A percentile compares a stretch with the other conserved stretches of the same genome.
These are phyloP conservation scores for Drosophila macrospina DNA, from an alignment of 2,888 invertebrate species.

Conservation along the genomic window DNA sequence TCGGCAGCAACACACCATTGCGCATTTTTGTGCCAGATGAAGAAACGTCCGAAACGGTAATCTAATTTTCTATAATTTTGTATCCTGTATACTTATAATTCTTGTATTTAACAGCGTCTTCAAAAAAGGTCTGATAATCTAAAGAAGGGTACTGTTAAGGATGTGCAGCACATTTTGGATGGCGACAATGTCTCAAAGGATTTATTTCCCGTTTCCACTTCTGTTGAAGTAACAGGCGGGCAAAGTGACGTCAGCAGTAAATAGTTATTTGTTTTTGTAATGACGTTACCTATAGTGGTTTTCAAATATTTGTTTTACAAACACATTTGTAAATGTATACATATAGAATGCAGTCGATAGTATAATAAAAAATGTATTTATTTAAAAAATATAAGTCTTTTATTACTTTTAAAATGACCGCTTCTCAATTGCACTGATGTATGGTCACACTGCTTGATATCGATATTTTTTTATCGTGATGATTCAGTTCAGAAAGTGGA, in stretches of 20 bases:
- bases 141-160: constrained; percentile 73
- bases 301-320: constrained; percentile 65
- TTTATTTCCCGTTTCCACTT: constrained; percentile 78
- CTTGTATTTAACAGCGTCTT: constrained; percentile 69
- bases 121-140: constrained; percentile 79
- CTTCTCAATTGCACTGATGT: no score
- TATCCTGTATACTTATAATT: neutral
- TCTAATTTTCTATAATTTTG: neutral
- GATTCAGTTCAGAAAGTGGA: no score
- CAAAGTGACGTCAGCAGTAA: constrained; percentile 55
- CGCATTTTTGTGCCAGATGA: constrained; percentile 86
- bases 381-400: constrained; percentile 17
- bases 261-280: constrained; percentile 58
- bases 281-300: constrained; percentile 40
- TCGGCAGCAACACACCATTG: constrained; percentile 83
- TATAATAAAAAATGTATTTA: constrained; percentile 72
- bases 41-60: constrained; percentile 76
- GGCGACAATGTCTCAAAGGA: constrained; percentile 61
- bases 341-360: constrained; percentile 71
- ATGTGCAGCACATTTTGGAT: constrained; percentile 38
- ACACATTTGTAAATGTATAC: constrained; percentile 64
- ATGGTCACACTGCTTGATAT: no score
- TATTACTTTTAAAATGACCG: neutral
- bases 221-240: constrained; percentile 81
- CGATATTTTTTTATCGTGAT: no score